These are phyloP conservation scores for Synergus laeviventris DNA, from an alignment of 2,888 invertebrate genomes.

Conservation along the genomic window DNA sequence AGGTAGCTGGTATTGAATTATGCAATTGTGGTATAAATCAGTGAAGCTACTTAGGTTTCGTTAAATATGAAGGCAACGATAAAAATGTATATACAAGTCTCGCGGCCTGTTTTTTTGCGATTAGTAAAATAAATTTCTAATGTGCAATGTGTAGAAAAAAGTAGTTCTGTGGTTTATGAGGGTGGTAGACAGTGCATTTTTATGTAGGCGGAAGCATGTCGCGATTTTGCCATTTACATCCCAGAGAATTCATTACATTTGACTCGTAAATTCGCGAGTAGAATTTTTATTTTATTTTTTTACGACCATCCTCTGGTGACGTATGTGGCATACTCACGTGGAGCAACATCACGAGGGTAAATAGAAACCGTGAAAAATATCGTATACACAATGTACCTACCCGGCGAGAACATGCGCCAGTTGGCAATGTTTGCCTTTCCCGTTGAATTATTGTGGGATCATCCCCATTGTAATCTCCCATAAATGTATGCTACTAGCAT, in stretches of 20 bases:
- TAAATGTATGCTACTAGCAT: slow-evolving; percentile 41
- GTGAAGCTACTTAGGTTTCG: too few relatives aligned
- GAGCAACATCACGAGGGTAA: slow-evolving; percentile 44
- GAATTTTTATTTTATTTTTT: slow-evolving; percentile 40
- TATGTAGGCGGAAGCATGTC: not conserved
- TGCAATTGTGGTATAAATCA: too few relatives aligned
- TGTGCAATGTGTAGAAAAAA: not conserved
- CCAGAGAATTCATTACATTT: slow-evolving; percentile 25
- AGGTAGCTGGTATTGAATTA: not conserved
- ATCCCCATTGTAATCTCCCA: slow-evolving; percentile 50
- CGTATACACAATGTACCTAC: slow-evolving; percentile 29
- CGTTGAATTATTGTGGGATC: slow-evolving; percentile 56
- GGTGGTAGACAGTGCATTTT: not conserved
- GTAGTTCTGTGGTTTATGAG: not conserved
- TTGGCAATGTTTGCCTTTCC: slow-evolving; percentile 56
- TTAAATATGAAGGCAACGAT: too few relatives aligned
- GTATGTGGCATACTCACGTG: slow-evolving; percentile 48
- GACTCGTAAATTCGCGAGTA: slow-evolving; percentile 3
- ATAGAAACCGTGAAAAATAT: slow-evolving; percentile 56
- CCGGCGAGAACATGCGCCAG: slow-evolving; percentile 48
- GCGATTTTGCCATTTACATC: not conserved
- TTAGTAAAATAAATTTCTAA: not conserved
- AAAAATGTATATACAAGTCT: too few relatives aligned
- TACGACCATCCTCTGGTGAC: slow-evolving; percentile 48
- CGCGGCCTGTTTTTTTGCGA: not conserved